These are phyloP conservation scores for Anas platyrhynchos DNA, from an alignment of 2,113 vertebrate genomes.

Conservation along the genomic window DNA sequence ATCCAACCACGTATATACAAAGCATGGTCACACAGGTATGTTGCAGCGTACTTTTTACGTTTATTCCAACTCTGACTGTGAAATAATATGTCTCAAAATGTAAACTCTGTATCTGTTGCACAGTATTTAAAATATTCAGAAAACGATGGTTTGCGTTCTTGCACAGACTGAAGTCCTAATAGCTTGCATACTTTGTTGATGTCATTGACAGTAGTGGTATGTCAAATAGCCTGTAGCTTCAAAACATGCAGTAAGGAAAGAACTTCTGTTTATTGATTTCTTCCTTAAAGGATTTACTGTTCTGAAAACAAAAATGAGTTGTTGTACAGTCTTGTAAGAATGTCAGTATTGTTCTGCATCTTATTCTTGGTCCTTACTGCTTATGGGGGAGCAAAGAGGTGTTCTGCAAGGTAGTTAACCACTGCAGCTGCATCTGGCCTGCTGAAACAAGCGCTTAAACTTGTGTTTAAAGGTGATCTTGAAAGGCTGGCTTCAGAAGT, in stretches of 20 bases:
- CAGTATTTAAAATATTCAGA: background rate
- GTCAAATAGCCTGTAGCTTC: constrained; percentile 10
- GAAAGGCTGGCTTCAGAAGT: background rate
- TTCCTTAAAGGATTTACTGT: background rate
- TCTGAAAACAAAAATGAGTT: background rate
- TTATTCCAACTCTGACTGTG: constrained; percentile 38
- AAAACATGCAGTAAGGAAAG: background rate
- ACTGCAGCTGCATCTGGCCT: background rate
- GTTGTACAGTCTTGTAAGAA: background rate
- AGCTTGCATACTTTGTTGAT: background rate
- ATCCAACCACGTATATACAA: constrained; percentile 83
- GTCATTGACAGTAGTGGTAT: background rate
- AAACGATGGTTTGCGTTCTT: background rate
- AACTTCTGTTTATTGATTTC: background rate
- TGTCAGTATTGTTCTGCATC: background rate
- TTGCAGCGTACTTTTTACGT: constrained; percentile 36
- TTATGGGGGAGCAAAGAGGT: background rate
- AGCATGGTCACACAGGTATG: constrained; percentile 89
- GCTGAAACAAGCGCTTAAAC: background rate
- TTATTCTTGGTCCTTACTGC: background rate
- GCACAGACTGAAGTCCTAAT: background rate
- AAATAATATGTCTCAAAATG: background rate
- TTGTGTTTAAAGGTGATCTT: background rate
- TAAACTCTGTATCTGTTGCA: background rate
- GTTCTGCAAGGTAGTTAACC: background rate